Percentiles rank a stretch among this genome's conserved stretches.
phyloP scores from a whole-genome alignment of 1,140 invertebrate genomes.

The Bilobella aurantiaca region DNA sequence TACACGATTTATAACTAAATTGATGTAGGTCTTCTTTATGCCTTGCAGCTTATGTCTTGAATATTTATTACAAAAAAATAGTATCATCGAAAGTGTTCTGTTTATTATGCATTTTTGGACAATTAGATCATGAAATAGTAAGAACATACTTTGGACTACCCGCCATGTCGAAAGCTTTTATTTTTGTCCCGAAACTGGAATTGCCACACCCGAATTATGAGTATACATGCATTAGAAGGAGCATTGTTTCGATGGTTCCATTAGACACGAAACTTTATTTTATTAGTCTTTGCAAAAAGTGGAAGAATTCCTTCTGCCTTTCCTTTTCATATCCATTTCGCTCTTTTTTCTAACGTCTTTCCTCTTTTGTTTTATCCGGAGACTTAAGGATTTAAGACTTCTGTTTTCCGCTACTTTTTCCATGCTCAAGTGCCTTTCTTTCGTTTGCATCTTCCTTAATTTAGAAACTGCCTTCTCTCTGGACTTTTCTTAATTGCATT shows the following conservation, averaged over 20 bases:
- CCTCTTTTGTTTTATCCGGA: background rate
- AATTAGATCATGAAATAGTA: too few relatives aligned
- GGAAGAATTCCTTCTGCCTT: background rate
- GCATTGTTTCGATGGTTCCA: conserved; percentile 29
- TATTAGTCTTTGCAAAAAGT: background rate
- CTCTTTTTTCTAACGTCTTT: background rate
- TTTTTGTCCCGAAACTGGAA: too few relatives aligned
- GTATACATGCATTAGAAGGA: too few relatives aligned
- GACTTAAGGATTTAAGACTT: background rate
- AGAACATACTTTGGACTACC: too few relatives aligned
- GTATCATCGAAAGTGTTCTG: too few relatives aligned
- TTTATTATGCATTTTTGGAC: too few relatives aligned
- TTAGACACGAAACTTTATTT: conserved; percentile 28
- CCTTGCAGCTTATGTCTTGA: too few relatives aligned
- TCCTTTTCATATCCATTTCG: background rate
- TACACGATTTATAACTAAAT: too few relatives aligned
- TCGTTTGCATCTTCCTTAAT: background rate
- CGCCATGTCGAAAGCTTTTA: too few relatives aligned
- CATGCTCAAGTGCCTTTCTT: background rate
- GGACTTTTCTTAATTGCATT: background rate
- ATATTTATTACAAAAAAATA: too few relatives aligned
- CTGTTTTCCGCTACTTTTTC: background rate
- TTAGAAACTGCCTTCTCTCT: background rate
- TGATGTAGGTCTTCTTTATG: too few relatives aligned
- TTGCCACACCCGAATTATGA: too few relatives aligned